Percentiles rank a stretch among this genome's conserved stretches.
Evolutionary conservation across 1,140 invertebrate species (phyloP).

Genomic region (Zophobas morio): DNA sequence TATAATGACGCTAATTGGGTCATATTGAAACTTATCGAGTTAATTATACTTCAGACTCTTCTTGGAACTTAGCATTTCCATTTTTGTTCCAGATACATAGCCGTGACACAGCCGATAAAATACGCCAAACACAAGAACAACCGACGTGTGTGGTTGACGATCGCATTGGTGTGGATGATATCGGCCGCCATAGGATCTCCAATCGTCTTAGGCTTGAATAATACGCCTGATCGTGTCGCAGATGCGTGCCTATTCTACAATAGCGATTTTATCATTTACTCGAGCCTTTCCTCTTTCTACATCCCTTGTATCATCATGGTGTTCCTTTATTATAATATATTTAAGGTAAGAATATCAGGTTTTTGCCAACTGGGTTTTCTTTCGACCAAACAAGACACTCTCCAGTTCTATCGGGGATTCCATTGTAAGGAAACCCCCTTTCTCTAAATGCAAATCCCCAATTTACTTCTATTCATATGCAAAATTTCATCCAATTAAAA

Average conservation of each 20-base stretch:
- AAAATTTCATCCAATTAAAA: conserved; percentile 27
- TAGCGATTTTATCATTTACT: conserved; percentile 97
- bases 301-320: conserved; percentile 99
- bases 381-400: not conserved
- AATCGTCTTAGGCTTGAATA: conserved; percentile 96
- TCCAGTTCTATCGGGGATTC: not conserved
- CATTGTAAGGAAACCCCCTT: conserved; percentile 6
- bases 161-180: conserved; percentile 97
- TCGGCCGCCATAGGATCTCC: conserved; percentile 97
- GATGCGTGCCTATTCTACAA: conserved; percentile 97
- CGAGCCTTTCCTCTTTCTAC: conserved; percentile 98
- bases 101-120: conserved; percentile 98
- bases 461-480: conserved; percentile 22
- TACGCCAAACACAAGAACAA: conserved; percentile 99
- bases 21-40: not conserved
- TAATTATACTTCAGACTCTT: conserved; percentile 1
- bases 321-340: conserved; percentile 98
- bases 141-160: conserved; percentile 93
- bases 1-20: not conserved
- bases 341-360: conserved; percentile 80
- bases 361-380: conserved; percentile 13
- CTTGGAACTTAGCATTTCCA: not conserved
- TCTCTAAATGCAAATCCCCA: conserved; percentile 13
- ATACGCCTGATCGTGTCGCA: conserved; percentile 83
- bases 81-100: conserved; percentile 89